Base-by-base conservation (phyloP, 2,113 vertebrate species). In the Philantomba maxwellii region DNA sequence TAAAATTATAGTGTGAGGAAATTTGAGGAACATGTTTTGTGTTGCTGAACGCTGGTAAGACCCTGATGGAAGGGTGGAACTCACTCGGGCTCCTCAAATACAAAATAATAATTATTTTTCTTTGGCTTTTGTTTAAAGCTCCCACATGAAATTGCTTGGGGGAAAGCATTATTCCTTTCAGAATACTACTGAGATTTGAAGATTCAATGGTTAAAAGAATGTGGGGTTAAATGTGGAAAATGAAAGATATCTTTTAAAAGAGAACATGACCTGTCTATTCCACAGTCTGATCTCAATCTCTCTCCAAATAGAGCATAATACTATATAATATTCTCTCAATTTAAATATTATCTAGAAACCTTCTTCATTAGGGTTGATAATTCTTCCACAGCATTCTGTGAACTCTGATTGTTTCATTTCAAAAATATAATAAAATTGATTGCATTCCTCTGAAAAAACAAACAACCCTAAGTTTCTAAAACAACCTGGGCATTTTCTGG, bases 1-100 rank as follows among this genome's bases (percentile, higher is more conserved):
- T 58, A 81, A 75, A 98, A 96, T 95, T 94, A 95, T 11, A 97
- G 66, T 45, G 12, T 45, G 33, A 80, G n/a, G n/a, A 95, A 93
- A 75, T 95, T 14, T 87, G 53, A 96, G 26, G 39, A 62, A 89
- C 93, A n/a, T 64, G 45, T 62, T 86, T n/a, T 62, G 4, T n/a
- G 47, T 39, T 89, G 49, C 6, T 89, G 64, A 95, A 93, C 1
- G 17, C 36, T 51, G 28, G 28, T 11, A 57, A 89, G 43, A 33
- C 8, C 7, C 28, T 57, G 43, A n/a, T 23, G 28, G 75, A 82
- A 90, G 60, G 1, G n/a, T 53, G 58, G 47, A n/a, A 84, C 21
- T 90, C 30, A 66, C 25, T 70, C 8, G 36, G 43, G 14, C 12
- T 93, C 16, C 58, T 92, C 55, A 83, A 26, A 73, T 78, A 43